Conservation (phyloP, 2,113 vertebrate genomes). For the Colinus virginianus region DNA sequence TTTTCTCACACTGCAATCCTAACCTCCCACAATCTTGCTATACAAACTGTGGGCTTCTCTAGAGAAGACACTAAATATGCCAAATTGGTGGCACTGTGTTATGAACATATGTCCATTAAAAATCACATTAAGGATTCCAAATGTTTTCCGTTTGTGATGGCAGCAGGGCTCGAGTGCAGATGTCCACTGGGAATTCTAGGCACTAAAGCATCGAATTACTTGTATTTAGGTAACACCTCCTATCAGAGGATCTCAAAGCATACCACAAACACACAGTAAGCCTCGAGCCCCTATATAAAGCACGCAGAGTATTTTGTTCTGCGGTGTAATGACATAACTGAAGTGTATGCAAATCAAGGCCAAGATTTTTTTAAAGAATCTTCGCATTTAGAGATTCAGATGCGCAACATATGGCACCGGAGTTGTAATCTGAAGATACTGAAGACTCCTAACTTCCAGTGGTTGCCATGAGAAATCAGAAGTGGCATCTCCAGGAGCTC, state of each 20-base stretch:
- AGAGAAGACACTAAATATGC: conserved; percentile 73
- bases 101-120: conserved; percentile 73
- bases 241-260: conserved; percentile 55
- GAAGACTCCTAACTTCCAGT: not conserved
- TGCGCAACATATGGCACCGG: not conserved
- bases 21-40: conserved; percentile 75
- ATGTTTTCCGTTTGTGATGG: conserved; percentile 70
- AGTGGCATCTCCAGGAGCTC: not conserved
- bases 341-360: conserved; percentile 35
- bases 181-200: conserved; percentile 66
- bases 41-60: conserved; percentile 73
- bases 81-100: conserved; percentile 67
- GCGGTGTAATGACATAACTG: conserved; percentile 35
- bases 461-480: not conserved
- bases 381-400: conserved; percentile 23
- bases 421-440: not conserved
- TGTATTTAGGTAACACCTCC: conserved; percentile 68
- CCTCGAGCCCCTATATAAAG: conserved; percentile 21
- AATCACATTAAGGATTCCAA: conserved; percentile 71
- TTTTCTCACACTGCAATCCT: conserved; percentile 69
- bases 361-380: not conserved
- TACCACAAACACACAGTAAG: conserved; percentile 42
- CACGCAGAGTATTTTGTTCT: not conserved
- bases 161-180: conserved; percentile 58
- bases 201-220: conserved; percentile 56